Evolutionary conservation across 2,113 vertebrate species (phyloP).

Genomic region (Hippocampus guttulatus): DNA sequence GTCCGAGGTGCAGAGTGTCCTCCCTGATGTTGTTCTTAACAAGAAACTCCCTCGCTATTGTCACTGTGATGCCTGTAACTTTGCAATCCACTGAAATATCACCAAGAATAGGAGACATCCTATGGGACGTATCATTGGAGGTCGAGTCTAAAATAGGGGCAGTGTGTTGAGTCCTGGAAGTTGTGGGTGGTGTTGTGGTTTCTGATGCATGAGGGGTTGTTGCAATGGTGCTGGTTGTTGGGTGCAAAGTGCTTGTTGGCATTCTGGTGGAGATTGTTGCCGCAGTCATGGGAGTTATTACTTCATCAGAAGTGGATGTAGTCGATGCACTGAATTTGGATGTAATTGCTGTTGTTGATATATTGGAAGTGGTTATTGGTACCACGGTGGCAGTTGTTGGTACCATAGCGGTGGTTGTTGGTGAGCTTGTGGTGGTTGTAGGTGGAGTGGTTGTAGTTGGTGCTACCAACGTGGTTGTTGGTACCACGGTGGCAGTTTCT

Average conservation of each 20-base stretch:
- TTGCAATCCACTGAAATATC: slow-evolving; percentile 72
- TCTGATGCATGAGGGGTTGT: background rate
- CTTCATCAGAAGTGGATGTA: background rate
- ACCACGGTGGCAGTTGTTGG: background rate
- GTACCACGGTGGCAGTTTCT: background rate
- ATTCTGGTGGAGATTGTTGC: background rate
- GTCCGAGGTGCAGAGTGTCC: slow-evolving; percentile 76
- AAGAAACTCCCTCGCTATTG: slow-evolving; percentile 73
- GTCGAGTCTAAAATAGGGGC: too few relatives aligned
- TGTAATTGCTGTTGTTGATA: background rate
- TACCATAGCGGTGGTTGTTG: background rate
- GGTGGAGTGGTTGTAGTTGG: background rate
- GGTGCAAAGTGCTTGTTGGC: background rate
- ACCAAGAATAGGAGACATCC: background rate
- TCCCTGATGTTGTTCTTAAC: slow-evolving; percentile 63
- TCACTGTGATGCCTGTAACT: slow-evolving; percentile 64
- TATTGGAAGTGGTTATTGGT: background rate
- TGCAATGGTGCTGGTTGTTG: background rate
- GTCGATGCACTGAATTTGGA: background rate
- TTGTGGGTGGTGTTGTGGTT: too few relatives aligned
- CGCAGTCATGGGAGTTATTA: background rate
- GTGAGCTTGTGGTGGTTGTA: background rate
- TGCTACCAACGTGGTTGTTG: background rate
- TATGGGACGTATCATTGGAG: background rate
- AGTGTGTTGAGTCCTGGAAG: background rate